phyloP scores from a whole-genome alignment of 2,797 vertebrate genomes.

The Perodicticus potto region DNA sequence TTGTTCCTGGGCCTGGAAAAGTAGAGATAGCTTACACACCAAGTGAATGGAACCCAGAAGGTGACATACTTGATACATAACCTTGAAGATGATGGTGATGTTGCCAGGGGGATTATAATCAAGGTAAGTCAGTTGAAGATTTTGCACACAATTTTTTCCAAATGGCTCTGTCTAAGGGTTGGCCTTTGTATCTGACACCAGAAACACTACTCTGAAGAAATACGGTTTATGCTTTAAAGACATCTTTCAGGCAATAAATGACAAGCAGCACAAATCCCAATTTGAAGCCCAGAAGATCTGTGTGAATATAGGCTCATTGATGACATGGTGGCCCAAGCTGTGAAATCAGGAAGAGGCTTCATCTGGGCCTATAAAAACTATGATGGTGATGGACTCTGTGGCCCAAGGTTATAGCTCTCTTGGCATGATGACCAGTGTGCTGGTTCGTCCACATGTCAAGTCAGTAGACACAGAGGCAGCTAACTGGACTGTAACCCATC shows the following conservation, averaged over 20 bases:
- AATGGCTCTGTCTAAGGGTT: conserved; percentile 94
- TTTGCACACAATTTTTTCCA: conserved; percentile 99
- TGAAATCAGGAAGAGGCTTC: conserved; percentile 99
- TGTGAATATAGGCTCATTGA: conserved; percentile 99
- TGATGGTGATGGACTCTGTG: conserved; percentile 96
- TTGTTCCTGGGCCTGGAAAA: conserved; percentile 95
- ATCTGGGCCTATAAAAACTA: conserved; percentile 99
- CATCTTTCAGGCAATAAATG: conserved; percentile 99
- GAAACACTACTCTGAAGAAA: conserved; percentile 99
- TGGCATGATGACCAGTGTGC: conserved; percentile 99
- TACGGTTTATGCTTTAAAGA: conserved; percentile 98
- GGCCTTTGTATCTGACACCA: conserved; percentile 98
- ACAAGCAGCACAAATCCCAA: conserved; percentile 94
- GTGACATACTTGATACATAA: conserved; percentile 93
- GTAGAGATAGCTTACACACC: conserved; percentile 97
- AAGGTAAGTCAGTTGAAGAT: conserved; percentile 95
- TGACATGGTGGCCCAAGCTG: conserved; percentile 99
- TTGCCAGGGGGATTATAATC: conserved; percentile 98
- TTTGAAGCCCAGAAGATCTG: conserved; percentile 97
- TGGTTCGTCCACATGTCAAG: conserved; percentile 96
- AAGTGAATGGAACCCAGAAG: conserved; percentile 87
- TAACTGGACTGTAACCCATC: conserved; percentile 97
- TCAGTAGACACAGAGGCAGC: conserved; percentile 98
- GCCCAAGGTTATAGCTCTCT: conserved; percentile 99
- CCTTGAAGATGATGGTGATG: conserved; percentile 95